These are phyloP conservation scores for Cromileptes altivelis DNA, from an alignment of 2,113 vertebrate genomes.

Conservation along the genomic window DNA sequence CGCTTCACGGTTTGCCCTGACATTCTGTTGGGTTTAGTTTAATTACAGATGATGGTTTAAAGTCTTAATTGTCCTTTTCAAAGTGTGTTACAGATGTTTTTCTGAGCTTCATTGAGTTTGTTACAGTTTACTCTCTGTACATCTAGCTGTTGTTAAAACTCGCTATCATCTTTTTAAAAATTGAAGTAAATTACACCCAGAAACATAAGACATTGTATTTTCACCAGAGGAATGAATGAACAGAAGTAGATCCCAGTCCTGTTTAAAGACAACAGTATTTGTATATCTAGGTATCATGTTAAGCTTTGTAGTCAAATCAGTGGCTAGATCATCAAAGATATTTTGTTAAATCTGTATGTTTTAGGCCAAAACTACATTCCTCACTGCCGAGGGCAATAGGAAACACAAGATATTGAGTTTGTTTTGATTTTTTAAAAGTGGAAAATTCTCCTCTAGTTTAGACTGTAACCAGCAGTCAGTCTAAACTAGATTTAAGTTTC, in stretches of 20 bases:
- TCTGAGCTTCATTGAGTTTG: slow-evolving; percentile 31
- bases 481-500: not conserved
- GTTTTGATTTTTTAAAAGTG: not conserved
- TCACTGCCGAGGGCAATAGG: slow-evolving; percentile 6
- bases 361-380: slow-evolving; percentile 6
- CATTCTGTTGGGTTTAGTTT: slow-evolving; percentile 15
- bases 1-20: slow-evolving; percentile 1
- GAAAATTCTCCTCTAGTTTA: not conserved
- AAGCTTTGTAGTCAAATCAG: slow-evolving; percentile 14
- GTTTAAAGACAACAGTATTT: slow-evolving; percentile 16
- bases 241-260: not conserved
- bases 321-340: not conserved
- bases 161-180: not conserved
- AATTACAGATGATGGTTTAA: slow-evolving; percentile 11
- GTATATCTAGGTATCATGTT: not conserved
- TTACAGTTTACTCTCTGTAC: not conserved
- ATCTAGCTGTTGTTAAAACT: not conserved
- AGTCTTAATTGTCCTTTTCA: slow-evolving; percentile 18
- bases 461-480: slow-evolving; percentile 16
- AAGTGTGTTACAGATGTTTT: slow-evolving; percentile 10
- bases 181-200: not conserved
- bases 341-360: not conserved
- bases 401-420: slow-evolving; percentile 11
- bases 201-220: not conserved
- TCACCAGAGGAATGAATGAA: not conserved